Percentiles rank a stretch among this genome's conserved stretches.
Evolutionary conservation across 1,140 invertebrate species (phyloP).

Genomic region (Magallana angulata): DNA sequence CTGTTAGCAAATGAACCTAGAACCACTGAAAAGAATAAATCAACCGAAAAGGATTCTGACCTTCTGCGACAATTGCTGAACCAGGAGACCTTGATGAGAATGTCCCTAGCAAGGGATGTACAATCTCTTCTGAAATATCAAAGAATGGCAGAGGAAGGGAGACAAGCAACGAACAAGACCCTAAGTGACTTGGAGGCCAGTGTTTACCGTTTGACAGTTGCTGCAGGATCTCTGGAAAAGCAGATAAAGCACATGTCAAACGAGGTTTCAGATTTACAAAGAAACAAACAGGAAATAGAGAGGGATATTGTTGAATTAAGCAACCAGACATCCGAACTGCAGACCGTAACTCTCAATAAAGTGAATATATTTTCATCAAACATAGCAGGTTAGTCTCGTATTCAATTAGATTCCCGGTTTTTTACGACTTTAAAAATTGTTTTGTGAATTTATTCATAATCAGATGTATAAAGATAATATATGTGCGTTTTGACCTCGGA

Average conservation of each 20-base stretch:
- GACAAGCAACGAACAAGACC: neutral
- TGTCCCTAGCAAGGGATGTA: neutral
- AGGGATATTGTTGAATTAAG: too few relatives aligned
- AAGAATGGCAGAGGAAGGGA: neutral
- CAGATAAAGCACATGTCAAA: neutral
- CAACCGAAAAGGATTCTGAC: neutral
- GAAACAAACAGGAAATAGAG: neutral
- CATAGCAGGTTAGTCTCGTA: too few relatives aligned
- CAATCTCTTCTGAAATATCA: neutral
- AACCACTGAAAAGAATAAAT: neutral
- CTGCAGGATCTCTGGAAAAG: neutral
- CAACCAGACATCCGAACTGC: too few relatives aligned
- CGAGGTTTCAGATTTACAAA: neutral
- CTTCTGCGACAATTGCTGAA: neutral
- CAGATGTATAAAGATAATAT: too few relatives aligned
- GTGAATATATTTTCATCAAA: too few relatives aligned
- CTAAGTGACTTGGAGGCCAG: neutral
- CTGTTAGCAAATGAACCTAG: neutral
- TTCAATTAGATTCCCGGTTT: too few relatives aligned
- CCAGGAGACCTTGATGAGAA: slow-evolving; percentile 13
- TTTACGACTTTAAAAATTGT: too few relatives aligned
- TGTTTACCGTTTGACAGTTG: neutral
- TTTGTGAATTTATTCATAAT: too few relatives aligned
- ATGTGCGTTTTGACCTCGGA: too few relatives aligned
- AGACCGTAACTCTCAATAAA: too few relatives aligned